These are phyloP conservation scores for Panagrolaimus sp. DNA, from an alignment of 1,140 invertebrate genomes.

Conservation along the genomic window DNA sequence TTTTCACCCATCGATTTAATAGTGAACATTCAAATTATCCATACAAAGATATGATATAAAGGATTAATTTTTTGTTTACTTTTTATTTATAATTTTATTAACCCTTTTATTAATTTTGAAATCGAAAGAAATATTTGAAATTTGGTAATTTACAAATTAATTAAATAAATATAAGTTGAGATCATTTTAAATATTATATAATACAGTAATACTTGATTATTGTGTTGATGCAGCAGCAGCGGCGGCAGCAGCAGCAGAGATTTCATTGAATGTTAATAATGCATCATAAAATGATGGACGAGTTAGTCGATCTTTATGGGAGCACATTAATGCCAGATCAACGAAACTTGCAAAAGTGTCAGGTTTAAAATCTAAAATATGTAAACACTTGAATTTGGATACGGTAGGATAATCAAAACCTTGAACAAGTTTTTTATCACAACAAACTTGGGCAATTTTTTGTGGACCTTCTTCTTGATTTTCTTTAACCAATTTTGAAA, in stretches of 20 bases:
- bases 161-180: too few species aligned
- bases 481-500: conserved; percentile 19
- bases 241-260: not conserved
- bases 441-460: conserved; percentile 26
- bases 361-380: conserved; percentile 12
- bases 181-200: too few species aligned
- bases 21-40: too few species aligned
- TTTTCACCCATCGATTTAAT: too few species aligned
- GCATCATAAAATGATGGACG: conserved; percentile 42
- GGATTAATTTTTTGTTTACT: too few species aligned
- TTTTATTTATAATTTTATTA: too few species aligned
- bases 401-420: not conserved
- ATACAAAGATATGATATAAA: too few species aligned
- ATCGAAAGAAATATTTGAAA: too few species aligned
- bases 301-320: conserved; percentile 37
- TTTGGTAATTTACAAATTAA: too few species aligned
- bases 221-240: too few species aligned
- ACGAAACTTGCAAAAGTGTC: conserved; percentile 30
- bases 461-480: conserved; percentile 6
- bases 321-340: conserved; percentile 30
- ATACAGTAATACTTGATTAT: too few species aligned
- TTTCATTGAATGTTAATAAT: conserved; percentile 24
- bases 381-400: not conserved
- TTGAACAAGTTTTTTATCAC: conserved; percentile 35
- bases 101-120: too few species aligned